Evolutionary conservation across 2,888 invertebrate genomes (phyloP), one percentile per base, ranked within the genome.

Genomic region (Pelosia muscerda): DNA sequence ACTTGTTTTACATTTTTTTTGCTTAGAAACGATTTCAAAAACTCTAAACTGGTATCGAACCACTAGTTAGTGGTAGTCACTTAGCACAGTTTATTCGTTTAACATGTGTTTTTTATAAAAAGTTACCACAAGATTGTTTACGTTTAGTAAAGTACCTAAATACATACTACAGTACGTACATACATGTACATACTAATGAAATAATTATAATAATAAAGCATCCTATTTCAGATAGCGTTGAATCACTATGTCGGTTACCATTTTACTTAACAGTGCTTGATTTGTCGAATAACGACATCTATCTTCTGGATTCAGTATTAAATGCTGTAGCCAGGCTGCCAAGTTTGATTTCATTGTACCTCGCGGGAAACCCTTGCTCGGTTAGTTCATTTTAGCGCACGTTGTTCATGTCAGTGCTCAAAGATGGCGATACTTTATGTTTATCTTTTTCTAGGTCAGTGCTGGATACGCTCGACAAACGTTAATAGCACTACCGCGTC

Each of bases 201-300:
- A n/a, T n/a, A n/a, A n/a, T n/a, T n/a, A n/a, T 67, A 38, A 13
- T 19, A 10, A 58, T 26, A 2, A 25, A 13, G 1, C 26, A 31
- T 25, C n/a, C 71, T 69, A 65, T 78, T 84, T 38, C 82, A 94
- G 94, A 87, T 28, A 79, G 74, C 54, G 42, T 88, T 38, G 74
- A 69, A 62, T 79, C 81, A 25, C 66, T 94, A n/a, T 62, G 74
- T 49, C 79, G 76, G 26, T 74, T 94, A 19, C 89, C 90, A 23
- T 76, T 81, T 34, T 73, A 79, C 38, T 73, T 94, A 4, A 86
- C 87, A 0, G 91, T 92, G 25, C 80, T 96, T 66, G 96, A 96
- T 90, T 82, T 96, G 72, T 92, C 95, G 15, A 94, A 96, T 76
- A 96, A 96, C 89, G 95, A 96, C 94, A 95, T 96, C 95, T 95